These are phyloP conservation scores for Megaptera novaeangliae DNA, from an alignment of 2,113 vertebrate genomes.

Conservation along the genomic window DNA sequence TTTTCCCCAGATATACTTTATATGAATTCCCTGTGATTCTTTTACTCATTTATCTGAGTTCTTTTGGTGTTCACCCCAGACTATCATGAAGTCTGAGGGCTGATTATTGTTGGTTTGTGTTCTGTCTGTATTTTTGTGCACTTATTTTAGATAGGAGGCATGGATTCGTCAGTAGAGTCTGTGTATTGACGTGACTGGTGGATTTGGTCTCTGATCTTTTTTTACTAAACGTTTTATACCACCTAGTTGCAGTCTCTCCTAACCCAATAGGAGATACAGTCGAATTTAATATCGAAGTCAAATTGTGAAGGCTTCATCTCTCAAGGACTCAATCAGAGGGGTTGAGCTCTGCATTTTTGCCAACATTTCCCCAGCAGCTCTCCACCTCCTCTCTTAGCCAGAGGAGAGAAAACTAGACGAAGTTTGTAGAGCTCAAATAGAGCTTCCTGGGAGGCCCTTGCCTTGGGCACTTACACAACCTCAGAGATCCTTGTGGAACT, in stretches of 20 bases:
- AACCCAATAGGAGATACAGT: background rate
- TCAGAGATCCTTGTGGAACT: background rate
- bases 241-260: background rate
- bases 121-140: background rate
- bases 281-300: background rate
- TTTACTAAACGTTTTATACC: background rate
- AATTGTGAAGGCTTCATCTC: background rate
- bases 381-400: background rate
- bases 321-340: background rate
- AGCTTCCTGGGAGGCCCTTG: background rate
- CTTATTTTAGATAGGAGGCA: background rate
- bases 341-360: background rate
- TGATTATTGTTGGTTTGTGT: background rate
- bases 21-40: background rate
- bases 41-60: background rate
- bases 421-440: background rate
- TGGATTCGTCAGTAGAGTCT: background rate
- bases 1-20: background rate
- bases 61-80: background rate
- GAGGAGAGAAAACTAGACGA: background rate
- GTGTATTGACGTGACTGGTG: background rate
- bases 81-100: background rate
- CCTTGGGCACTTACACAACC: background rate
- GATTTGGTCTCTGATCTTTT: background rate
- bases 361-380: background rate